These are phyloP conservation scores for Pantherophis alleghaniensis DNA, from an alignment of 2,797 vertebrate species.

Conservation along the genomic window DNA sequence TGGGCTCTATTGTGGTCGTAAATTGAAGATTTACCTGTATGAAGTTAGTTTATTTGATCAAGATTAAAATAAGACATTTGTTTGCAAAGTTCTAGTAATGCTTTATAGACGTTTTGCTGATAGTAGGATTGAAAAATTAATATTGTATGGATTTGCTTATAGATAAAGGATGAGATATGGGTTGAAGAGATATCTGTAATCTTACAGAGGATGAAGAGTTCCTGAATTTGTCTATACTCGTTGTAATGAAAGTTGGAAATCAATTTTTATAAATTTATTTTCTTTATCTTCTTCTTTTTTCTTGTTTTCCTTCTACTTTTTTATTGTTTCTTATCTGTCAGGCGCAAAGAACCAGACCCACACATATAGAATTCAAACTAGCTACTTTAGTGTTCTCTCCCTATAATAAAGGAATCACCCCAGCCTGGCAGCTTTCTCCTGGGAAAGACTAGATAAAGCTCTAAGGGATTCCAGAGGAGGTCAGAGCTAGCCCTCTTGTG, in stretches of 20 bases:
- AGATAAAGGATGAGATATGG: neutral
- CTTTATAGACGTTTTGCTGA: neutral
- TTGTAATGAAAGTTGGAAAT: neutral
- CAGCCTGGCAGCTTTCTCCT: neutral
- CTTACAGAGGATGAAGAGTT: neutral
- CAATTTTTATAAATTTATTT: neutral
- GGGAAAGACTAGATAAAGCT: neutral
- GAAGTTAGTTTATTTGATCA: neutral
- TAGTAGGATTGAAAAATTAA: neutral
- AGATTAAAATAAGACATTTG: neutral
- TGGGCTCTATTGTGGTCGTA: neutral
- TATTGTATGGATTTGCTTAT: neutral
- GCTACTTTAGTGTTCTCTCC: neutral
- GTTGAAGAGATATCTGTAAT: neutral
- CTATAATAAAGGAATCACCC: neutral
- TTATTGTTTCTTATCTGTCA: neutral
- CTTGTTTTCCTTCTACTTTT: neutral
- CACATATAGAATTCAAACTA: neutral
- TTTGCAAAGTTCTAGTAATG: neutral
- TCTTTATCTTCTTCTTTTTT: neutral
- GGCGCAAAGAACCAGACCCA: neutral
- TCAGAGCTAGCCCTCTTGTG: neutral
- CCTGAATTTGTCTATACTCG: neutral
- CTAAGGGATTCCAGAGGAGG: neutral
- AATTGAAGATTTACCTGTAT: neutral